phyloP scores from a whole-genome alignment of 2,113 vertebrate species.

The Mola mola region DNA sequence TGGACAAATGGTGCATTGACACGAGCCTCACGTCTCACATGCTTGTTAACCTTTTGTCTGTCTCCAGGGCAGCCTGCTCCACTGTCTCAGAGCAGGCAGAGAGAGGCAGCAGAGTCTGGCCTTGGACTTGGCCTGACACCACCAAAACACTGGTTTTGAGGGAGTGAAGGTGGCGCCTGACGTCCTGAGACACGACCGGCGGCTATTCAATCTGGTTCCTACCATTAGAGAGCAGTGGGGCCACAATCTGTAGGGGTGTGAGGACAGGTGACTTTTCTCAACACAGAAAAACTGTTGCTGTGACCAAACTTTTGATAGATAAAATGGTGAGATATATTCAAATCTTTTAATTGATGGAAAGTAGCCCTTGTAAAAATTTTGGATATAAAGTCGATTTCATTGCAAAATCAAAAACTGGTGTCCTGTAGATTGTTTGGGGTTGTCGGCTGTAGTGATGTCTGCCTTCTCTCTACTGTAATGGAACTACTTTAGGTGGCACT shows the following conservation, averaged over 20 bases:
- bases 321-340: no score
- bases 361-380: no score
- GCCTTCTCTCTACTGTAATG: no score
- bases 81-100: conserved; percentile 81
- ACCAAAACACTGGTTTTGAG: conserved; percentile 82
- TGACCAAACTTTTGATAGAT: no score
- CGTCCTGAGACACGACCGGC: conserved; percentile 85
- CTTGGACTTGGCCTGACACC: conserved; percentile 86
- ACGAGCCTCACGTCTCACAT: neutral
- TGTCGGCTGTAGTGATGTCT: no score
- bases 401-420: no score
- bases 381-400: no score
- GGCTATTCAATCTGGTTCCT: conserved; percentile 88
- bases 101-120: conserved; percentile 89
- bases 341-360: no score
- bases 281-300: no score
- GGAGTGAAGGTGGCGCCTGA: conserved; percentile 79
- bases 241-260: conserved; percentile 80
- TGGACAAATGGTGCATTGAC: conserved; percentile 9
- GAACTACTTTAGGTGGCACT: no score
- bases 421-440: no score
- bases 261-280: no score
- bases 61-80: conserved; percentile 73
- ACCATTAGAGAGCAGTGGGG: conserved; percentile 85
- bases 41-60: conserved; percentile 70